phyloP scores from a whole-genome alignment of 2,888 invertebrate species.

The Archips crataeganus region DNA sequence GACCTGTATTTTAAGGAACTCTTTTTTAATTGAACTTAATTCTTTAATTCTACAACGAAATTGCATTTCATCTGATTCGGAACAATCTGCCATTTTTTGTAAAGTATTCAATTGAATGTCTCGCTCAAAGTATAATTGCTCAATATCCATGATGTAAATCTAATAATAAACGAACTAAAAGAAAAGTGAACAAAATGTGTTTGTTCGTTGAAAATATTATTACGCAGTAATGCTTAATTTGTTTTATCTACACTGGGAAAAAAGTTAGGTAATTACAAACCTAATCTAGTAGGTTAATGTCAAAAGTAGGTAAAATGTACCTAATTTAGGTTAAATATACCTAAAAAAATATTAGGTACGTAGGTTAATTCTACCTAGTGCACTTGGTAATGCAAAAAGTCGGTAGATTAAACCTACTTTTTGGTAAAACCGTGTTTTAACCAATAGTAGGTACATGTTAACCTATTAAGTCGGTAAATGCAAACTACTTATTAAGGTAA shows the following conservation, averaged over 20 bases:
- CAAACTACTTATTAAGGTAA: too few species aligned
- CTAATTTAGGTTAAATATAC: neutral
- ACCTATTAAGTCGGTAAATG: too few species aligned
- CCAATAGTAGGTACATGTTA: too few species aligned
- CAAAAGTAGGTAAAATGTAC: too few species aligned
- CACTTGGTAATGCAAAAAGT: neutral
- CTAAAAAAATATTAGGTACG: neutral
- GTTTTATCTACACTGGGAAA: too few species aligned
- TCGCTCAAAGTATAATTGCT: conserved; percentile 1
- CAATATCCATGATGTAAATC: neutral
- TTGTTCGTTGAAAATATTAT: neutral
- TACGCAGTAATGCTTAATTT: neutral
- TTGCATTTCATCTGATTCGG: conserved; percentile 5
- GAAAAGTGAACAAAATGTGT: neutral
- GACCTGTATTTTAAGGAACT: neutral
- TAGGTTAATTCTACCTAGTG: conserved; percentile 4
- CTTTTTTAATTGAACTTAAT: conserved; percentile 4
- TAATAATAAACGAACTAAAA: neutral
- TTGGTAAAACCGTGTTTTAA: conserved; percentile 5
- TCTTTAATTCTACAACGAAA: conserved; percentile 8
- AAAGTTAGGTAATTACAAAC: neutral
- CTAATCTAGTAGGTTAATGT: neutral
- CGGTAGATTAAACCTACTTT: conserved; percentile 2
- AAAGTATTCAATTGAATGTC: neutral
- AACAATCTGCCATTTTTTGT: conserved; percentile 5